Conservation (phyloP, 2,113 vertebrate genomes). For the Eptesicus fuscus region DNA sequence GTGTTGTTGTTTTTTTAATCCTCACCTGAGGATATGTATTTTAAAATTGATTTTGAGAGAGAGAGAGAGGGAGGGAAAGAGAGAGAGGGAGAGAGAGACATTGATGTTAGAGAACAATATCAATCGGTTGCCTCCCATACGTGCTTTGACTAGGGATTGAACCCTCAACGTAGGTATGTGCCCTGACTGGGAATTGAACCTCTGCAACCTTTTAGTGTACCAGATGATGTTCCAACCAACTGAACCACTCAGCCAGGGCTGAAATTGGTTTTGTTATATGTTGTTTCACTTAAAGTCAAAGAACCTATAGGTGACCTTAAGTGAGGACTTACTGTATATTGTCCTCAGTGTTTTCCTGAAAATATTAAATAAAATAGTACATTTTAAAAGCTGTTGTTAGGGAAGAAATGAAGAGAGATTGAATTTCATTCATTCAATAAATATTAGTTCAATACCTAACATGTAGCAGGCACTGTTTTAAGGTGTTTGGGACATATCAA, state of each 20-base stretch:
- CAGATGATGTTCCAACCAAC: not conserved
- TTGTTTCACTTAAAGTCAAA: not conserved
- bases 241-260: not conserved
- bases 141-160: not conserved
- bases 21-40: not conserved
- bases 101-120: no score
- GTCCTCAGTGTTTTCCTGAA: slow-evolving; percentile 24
- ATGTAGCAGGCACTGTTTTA: not conserved
- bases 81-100: not conserved
- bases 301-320: not conserved
- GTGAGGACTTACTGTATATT: not conserved
- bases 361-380: slow-evolving; percentile 11
- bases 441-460: not conserved
- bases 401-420: not conserved
- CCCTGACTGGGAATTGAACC: not conserved
- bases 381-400: slow-evolving; percentile 12
- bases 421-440: not conserved
- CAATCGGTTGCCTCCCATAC: not conserved
- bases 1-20: not conserved
- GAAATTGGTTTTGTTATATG: not conserved
- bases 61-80: not conserved
- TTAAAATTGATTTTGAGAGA: not conserved
- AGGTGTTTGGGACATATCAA: not conserved
- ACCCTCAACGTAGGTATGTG: not conserved
- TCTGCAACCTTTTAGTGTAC: not conserved